Evolutionary conservation across 2,797 vertebrate genomes (phyloP), one percentile per base, ranked within the genome.

Genomic region (Enteromius paludinosus): DNA sequence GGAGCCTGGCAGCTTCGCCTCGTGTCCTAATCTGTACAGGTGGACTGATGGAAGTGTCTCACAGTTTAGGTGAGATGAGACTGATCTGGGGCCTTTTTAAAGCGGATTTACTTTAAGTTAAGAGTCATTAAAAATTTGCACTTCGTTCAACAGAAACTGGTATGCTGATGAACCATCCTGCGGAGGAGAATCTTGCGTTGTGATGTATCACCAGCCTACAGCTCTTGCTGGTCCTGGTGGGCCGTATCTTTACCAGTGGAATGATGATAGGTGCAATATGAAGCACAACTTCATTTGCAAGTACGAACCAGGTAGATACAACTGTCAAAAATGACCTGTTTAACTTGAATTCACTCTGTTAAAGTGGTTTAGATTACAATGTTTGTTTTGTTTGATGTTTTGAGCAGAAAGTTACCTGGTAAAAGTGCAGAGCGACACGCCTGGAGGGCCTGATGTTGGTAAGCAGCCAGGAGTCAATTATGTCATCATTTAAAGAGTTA

Each of bases 251-350:
- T 96, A 98, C 90, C 96, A 96, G 33, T 99, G 98, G 98, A 99
- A 99, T 0, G 98, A 99, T 3, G 98, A 99, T 86, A 95, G 98
- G 75, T 99, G 98, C 90, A 99, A 98, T 93, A 99, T 99, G 98
- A 99, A 99, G 90, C 98, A 99, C 93, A 99, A 99, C 92, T 99
- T 98, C 89, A 97, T 99, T 93, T 99, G 98, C 95, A 98, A 99
- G 86, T 99, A 98, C 30, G 83, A 92, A 33, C 93, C 95, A 95
- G 97, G 98, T 97, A 81, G 69, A 77, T 20, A 28, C 18, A 1
- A 9, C 20, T 75, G n/a, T 74, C 20, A 38, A 35, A 49, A 49
- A 15, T 20, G 17, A 25, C 17, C 28, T 3, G 35, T 33, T 28
- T 9, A 25, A 43, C 35, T 8, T 35, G 35, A 59, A 56, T 70